Percentiles rank a stretch among this genome's conserved stretches.
phyloP scores from a whole-genome alignment of 1,140 invertebrate genomes.

The Habropoda laboriosa region DNA sequence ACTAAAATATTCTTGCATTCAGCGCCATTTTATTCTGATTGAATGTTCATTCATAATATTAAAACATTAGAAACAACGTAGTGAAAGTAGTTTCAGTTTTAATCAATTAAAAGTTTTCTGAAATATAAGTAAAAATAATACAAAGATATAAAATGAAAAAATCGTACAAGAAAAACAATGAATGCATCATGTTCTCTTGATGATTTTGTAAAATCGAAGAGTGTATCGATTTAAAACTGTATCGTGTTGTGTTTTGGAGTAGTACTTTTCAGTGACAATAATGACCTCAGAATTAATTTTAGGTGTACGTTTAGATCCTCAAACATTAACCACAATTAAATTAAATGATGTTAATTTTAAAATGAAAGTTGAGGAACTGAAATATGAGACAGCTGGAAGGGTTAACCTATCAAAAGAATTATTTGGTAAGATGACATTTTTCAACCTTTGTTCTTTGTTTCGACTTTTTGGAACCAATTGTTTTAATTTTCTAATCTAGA shows the following conservation, averaged over 20 bases:
- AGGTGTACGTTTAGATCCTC: constrained; percentile 71
- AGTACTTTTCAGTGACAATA: constrained; percentile 43
- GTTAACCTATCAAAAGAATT: constrained; percentile 78
- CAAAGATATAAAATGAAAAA: not conserved
- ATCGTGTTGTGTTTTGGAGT: constrained; percentile 8
- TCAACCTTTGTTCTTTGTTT: constrained; percentile 15
- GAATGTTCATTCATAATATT: constrained; percentile 7
- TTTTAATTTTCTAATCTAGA: not conserved
- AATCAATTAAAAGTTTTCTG: not conserved
- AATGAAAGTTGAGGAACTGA: constrained; percentile 80
- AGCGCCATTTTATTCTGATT: not conserved
- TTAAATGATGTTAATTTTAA: constrained; percentile 82
- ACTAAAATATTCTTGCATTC: not conserved
- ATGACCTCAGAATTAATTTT: constrained; percentile 73
- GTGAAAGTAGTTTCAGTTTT: not conserved
- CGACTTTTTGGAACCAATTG: not conserved
- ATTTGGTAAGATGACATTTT: constrained; percentile 75
- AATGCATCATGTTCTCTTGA: not conserved
- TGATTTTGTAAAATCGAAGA: constrained; percentile 39
- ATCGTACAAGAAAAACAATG: not conserved
- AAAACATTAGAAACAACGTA: not conserved
- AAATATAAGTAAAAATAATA: too few relatives aligned
- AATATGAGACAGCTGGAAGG: constrained; percentile 76
- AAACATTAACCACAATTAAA: constrained; percentile 78
- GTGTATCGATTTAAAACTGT: constrained; percentile 5